Conservation (phyloP, 2,797 vertebrate species). For the Bucorvus abyssinicus region DNA sequence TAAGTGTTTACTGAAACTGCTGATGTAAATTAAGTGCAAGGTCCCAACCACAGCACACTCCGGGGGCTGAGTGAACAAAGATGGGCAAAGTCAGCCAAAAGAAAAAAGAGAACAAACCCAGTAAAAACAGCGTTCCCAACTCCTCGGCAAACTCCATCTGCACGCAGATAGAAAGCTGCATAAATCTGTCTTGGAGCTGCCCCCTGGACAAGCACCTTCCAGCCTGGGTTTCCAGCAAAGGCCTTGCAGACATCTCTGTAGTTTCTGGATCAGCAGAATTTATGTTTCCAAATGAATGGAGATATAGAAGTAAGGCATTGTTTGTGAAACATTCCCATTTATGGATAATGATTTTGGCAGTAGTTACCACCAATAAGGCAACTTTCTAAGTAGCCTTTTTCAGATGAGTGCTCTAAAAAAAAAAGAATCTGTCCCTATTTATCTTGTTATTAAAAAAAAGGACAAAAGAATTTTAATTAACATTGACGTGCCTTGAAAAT, state of each 20-base stretch:
- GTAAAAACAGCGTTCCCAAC: background rate
- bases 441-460: background rate
- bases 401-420: fast-evolving
- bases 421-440: background rate
- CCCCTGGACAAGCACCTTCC: background rate
- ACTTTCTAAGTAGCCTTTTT: background rate
- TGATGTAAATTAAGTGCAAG: slow-evolving; percentile 15
- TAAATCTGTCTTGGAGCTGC: background rate
- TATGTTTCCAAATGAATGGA: fast-evolving
- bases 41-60: slow-evolving; percentile 29
- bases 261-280: background rate
- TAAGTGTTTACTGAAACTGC: slow-evolving; percentile 40
- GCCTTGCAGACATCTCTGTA: background rate
- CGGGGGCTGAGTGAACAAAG: background rate
- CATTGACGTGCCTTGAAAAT: background rate
- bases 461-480: background rate
- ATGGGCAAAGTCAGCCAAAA: slow-evolving; percentile 9
- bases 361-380: background rate
- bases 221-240: background rate
- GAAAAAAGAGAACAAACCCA: background rate
- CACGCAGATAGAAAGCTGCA: background rate
- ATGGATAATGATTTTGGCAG: background rate
- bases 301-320: background rate
- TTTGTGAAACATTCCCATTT: background rate
- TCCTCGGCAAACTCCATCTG: background rate